These are phyloP conservation scores for Ceriagrion tenellum DNA, from an alignment of 2,888 invertebrate species.

Conservation along the genomic window DNA sequence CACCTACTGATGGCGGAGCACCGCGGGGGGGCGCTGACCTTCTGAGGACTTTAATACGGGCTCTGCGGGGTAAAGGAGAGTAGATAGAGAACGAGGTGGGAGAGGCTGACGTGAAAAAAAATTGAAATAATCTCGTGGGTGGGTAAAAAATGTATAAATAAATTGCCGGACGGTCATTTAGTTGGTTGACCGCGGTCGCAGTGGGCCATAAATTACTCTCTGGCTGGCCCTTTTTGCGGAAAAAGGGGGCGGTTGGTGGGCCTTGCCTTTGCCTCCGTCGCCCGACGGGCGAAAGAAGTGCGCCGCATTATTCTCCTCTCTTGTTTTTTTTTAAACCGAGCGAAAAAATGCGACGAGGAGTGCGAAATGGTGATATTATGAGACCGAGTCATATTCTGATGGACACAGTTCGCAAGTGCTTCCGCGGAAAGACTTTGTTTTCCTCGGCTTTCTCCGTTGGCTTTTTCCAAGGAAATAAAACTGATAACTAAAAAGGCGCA, in stretches of 20 bases:
- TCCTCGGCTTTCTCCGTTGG: neutral
- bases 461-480: neutral
- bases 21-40: neutral
- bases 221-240: neutral
- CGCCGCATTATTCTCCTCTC: neutral
- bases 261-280: neutral
- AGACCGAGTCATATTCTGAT: neutral
- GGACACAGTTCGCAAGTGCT: neutral
- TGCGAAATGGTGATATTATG: neutral
- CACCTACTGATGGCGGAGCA: neutral
- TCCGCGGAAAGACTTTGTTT: neutral
- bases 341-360: neutral
- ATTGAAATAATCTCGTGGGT: neutral
- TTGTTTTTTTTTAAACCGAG: neutral
- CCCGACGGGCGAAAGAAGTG: neutral
- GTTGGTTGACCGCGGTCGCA: neutral
- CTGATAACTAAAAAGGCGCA: no score
- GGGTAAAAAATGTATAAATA: conserved; percentile 1
- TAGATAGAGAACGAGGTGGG: neutral
- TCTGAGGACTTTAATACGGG: neutral
- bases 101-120: neutral
- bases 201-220: conserved; percentile 17
- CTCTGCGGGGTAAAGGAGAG: neutral
- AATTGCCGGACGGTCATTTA: conserved; percentile 6
- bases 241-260: neutral